Percentiles rank a stretch among this genome's conserved stretches.
Conservation (phyloP, 2,797 vertebrate genomes). For the Clarias platycephalus region DNA sequence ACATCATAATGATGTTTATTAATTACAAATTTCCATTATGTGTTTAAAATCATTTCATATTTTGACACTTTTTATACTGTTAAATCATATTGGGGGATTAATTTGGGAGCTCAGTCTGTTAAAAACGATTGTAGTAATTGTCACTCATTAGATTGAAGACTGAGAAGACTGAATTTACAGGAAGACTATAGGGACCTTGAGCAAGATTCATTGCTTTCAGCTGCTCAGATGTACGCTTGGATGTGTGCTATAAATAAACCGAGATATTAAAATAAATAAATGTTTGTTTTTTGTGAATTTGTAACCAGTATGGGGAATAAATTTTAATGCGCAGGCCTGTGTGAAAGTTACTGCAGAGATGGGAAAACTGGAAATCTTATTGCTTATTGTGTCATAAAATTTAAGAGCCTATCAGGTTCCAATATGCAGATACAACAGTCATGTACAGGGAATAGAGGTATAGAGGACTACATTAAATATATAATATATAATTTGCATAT, state of each 20-base stretch:
- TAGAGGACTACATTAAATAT: background rate
- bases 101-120: background rate
- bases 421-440: background rate
- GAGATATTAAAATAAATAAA: background rate
- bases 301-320: background rate
- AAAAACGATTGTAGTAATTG: slow-evolving; percentile 7
- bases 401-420: background rate
- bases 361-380: background rate
- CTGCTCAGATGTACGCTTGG: background rate
- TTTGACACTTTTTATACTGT: background rate
- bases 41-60: background rate
- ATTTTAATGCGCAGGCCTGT: background rate
- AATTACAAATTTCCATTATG: background rate
- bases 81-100: background rate
- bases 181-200: background rate
- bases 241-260: background rate
- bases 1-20: slow-evolving; percentile 3
- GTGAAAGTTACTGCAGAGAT: background rate
- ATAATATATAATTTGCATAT: background rate
- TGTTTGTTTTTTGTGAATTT: background rate
- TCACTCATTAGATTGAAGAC: background rate
- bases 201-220: background rate
- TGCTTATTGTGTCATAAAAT: slow-evolving; percentile 15
- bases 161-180: background rate
- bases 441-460: background rate